Evolutionary conservation across 2,888 invertebrate genomes (phyloP).

Genomic region (Pterostichus madidus): DNA sequence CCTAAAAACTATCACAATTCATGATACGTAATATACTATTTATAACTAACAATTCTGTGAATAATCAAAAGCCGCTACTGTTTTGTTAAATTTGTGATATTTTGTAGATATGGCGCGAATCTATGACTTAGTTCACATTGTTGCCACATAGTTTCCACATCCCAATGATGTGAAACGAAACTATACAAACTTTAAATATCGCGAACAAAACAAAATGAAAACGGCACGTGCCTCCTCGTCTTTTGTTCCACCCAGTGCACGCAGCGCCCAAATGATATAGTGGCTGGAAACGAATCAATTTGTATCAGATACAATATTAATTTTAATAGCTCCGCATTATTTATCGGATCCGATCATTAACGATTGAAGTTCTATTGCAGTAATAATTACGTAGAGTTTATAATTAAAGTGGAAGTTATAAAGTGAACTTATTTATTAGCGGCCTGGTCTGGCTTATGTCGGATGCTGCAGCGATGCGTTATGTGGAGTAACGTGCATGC

Average conservation of each 20-base stretch:
- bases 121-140: too few species aligned
- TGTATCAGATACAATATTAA: conserved; percentile 53
- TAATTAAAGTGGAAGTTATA: conserved; percentile 61
- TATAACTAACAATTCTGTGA: too few species aligned
- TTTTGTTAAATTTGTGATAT: too few species aligned
- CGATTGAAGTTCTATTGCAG: conserved; percentile 51
- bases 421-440: conserved; percentile 58
- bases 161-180: too few species aligned
- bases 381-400: conserved; percentile 53
- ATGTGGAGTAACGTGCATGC: background rate
- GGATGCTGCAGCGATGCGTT: background rate
- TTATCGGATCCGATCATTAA: conserved; percentile 46
- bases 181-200: too few species aligned
- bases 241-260: background rate
- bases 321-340: conserved; percentile 37
- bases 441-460: background rate
- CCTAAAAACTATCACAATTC: too few species aligned
- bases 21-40: too few species aligned
- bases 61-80: too few species aligned
- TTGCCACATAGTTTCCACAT: too few species aligned
- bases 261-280: conserved; percentile 6
- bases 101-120: too few species aligned
- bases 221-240: too few species aligned
- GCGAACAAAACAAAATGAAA: too few species aligned
- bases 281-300: conserved; percentile 33